Percentiles rank a stretch among this genome's conserved stretches.
These are phyloP conservation scores for Meta bourneti DNA, from an alignment of 2,888 invertebrate species.

Conservation along the genomic window DNA sequence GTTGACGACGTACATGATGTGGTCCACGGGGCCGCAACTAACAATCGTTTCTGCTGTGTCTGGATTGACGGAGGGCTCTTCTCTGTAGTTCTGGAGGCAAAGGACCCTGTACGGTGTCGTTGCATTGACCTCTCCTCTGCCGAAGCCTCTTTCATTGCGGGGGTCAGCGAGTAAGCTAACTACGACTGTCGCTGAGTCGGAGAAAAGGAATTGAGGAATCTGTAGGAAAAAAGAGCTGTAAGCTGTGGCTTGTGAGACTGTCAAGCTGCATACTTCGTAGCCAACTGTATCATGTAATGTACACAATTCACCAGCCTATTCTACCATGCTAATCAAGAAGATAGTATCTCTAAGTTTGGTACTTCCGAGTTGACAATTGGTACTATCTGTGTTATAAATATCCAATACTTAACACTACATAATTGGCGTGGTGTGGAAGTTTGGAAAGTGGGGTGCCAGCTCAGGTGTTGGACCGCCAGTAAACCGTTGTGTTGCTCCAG, in stretches of 20 bases:
- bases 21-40: conserved; percentile 58
- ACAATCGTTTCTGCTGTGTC: conserved; percentile 59
- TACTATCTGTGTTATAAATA: not conserved
- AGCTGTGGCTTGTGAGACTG: not conserved
- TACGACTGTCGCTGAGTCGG: conserved; percentile 76
- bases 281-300: not conserved
- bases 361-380: not conserved
- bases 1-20: conserved; percentile 73
- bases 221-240: conserved; percentile 30
- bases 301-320: not conserved
- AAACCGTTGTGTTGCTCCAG: no score
- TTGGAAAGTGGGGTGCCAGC: no score
- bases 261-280: not conserved
- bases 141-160: conserved; percentile 77
- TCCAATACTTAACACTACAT: not conserved
- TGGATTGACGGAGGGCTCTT: conserved; percentile 60
- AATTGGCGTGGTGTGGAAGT: no score
- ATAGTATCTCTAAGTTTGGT: not conserved
- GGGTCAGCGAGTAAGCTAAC: conserved; percentile 77
- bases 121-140: conserved; percentile 74
- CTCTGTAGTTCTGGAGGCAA: conserved; percentile 73
- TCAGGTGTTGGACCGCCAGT: no score
- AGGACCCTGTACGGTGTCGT: conserved; percentile 77
- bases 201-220: conserved; percentile 77
- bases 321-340: not conserved